phyloP scores from a whole-genome alignment of 2,113 vertebrate species.

The Chlamydotis undulata region DNA sequence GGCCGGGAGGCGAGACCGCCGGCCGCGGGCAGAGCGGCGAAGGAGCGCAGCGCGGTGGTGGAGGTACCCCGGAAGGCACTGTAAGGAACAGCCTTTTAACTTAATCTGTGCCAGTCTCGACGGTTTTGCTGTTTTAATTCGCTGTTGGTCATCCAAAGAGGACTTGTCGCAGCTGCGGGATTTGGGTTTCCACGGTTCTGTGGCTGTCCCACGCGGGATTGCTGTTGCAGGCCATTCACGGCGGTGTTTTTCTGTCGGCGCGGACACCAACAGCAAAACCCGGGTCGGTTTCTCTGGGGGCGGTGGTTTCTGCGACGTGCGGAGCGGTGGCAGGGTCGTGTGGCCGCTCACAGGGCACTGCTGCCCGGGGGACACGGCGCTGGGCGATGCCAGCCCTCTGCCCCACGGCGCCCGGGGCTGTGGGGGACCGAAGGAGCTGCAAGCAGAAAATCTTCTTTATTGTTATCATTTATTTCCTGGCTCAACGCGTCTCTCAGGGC shows the following conservation, averaged over 20 bases:
- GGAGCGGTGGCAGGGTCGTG: neutral
- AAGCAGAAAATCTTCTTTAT: too few species aligned
- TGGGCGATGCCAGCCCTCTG: too few species aligned
- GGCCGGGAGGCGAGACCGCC: neutral
- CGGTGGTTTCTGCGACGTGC: neutral
- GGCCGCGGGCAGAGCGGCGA: rapidly evolving
- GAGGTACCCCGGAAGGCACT: neutral
- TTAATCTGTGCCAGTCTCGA: neutral
- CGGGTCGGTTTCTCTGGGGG: rapidly evolving
- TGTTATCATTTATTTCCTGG: too few species aligned
- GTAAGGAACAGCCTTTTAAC: neutral
- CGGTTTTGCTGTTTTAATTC: neutral
- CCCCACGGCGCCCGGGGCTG: too few species aligned
- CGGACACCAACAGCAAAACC: neutral
- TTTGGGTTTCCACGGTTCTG: rapidly evolving
- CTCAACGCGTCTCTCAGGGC: too few species aligned
- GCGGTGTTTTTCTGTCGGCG: neutral
- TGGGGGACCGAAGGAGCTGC: too few species aligned
- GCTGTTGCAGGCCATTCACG: neutral
- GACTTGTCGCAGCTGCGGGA: rapidly evolving
- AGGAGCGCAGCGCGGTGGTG: neutral
- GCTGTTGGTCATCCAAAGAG: rapidly evolving
- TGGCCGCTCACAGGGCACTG: too few species aligned
- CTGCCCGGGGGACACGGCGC: too few species aligned
- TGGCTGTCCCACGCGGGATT: neutral